Evolutionary conservation across 2,888 invertebrate species (phyloP).

Genomic region (Cryptocephalus primarius): DNA sequence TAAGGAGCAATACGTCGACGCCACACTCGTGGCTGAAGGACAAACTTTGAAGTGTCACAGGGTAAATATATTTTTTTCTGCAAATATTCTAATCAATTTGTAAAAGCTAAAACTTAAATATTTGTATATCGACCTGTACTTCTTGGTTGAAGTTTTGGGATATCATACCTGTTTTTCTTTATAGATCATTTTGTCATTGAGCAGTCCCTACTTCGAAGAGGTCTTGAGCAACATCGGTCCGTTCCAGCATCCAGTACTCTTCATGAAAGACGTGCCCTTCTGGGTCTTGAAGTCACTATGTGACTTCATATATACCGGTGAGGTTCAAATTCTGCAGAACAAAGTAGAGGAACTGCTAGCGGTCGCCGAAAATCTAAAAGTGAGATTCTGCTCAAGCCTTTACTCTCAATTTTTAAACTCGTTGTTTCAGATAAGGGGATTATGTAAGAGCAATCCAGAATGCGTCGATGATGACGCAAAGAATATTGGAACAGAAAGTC

Average conservation of each 20-base stretch:
- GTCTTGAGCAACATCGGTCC: constrained; percentile 36
- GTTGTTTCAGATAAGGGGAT: too few relatives aligned
- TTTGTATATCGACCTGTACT: too few relatives aligned
- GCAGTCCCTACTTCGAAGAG: constrained; percentile 42
- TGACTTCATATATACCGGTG: constrained; percentile 44
- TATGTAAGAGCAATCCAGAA: neutral
- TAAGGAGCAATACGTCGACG: constrained; percentile 44
- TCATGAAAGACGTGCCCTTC: constrained; percentile 39
- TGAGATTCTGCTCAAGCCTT: constrained; percentile 9
- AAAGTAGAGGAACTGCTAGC: constrained; percentile 37
- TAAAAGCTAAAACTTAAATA: too few relatives aligned
- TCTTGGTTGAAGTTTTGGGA: too few relatives aligned
- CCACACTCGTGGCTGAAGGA: constrained; percentile 44
- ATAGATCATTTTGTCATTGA: constrained; percentile 41
- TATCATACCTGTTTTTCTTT: constrained; percentile 19
- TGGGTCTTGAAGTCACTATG: constrained; percentile 41
- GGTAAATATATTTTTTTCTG: constrained; percentile 25
- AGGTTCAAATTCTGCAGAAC: constrained; percentile 40
- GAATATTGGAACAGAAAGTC: too few relatives aligned
- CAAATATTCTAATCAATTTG: too few relatives aligned
- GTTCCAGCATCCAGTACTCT: constrained; percentile 39
- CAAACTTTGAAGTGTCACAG: constrained; percentile 43
- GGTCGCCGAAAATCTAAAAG: constrained; percentile 39
- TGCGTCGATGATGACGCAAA: neutral
- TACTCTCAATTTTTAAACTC: too few relatives aligned